Conservation (phyloP, 2,113 vertebrate species). For the Misgurnus anguillicaudatus region DNA sequence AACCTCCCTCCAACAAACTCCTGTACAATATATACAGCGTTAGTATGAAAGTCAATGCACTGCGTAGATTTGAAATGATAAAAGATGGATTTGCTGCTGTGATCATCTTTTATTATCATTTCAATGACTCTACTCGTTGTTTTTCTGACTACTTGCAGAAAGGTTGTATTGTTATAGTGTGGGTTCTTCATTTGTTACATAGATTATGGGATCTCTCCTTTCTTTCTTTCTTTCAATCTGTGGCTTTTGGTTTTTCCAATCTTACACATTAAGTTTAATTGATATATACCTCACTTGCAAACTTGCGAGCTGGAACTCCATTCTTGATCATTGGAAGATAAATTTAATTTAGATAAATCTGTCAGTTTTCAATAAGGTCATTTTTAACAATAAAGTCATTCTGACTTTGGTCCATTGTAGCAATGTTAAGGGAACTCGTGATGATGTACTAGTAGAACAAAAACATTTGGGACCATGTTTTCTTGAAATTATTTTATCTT, state of each 20-base stretch:
- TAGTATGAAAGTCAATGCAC: conserved; percentile 94
- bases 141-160: conserved; percentile 13
- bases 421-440: conserved; percentile 74
- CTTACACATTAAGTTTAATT: conserved; percentile 66
- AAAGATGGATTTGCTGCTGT: conserved; percentile 90
- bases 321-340: conserved; percentile 13
- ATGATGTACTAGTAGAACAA: conserved; percentile 77
- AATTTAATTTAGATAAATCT: conserved; percentile 69
- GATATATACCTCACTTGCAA: conserved; percentile 81
- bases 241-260: background rate
- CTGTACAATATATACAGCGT: conserved; percentile 37
- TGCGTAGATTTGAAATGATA: conserved; percentile 80
- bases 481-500: conserved; percentile 70
- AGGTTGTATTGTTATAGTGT: conserved; percentile 71
- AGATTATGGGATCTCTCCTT: conserved; percentile 82
- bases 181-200: conserved; percentile 76
- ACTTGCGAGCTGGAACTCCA: conserved; percentile 76
- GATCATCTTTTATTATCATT: conserved; percentile 56
- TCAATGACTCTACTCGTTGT: background rate
- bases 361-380: background rate
- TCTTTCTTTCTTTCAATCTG: conserved; percentile 57
- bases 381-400: conserved; percentile 11
- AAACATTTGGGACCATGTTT: conserved; percentile 78
- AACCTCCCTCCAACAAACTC: background rate
- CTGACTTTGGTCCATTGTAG: conserved; percentile 76